phyloP scores from a whole-genome alignment of 2,888 invertebrate genomes.

The Cephus rjabovi region DNA sequence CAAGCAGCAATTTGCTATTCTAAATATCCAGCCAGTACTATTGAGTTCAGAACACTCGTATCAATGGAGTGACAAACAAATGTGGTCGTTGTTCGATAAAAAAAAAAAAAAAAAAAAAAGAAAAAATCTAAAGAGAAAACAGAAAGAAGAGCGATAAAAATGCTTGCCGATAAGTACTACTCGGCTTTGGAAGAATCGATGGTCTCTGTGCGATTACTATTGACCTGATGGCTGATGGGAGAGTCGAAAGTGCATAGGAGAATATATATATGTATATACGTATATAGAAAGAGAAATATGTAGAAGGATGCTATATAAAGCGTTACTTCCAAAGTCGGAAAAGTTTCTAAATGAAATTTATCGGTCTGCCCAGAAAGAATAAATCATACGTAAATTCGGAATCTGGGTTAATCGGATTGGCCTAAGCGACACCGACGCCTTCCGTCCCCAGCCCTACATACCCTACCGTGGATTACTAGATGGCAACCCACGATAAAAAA shows the following conservation, averaged over 20 bases:
- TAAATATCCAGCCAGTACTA: not conserved
- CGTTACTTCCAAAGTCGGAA: not conserved
- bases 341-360: not conserved
- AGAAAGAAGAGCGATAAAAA: not conserved
- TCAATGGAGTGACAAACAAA: not conserved
- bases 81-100: not conserved
- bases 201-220: not conserved
- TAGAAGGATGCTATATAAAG: not conserved
- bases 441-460: not conserved
- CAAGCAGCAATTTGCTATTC: not conserved
- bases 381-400: slow-evolving; percentile 8
- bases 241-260: not conserved
- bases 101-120: not conserved
- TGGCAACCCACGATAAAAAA: not conserved
- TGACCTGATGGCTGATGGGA: not conserved
- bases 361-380: not conserved
- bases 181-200: not conserved
- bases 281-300: not conserved
- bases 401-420: slow-evolving; percentile 19
- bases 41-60: not conserved
- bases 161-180: not conserved
- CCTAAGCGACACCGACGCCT: slow-evolving; percentile 10
- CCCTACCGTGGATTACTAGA: not conserved
- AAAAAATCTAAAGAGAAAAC: not conserved
- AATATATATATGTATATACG: too few relatives aligned